Evolutionary conservation across 2,888 invertebrate species (phyloP), one percentile per base, ranked within the genome.

Genomic region (Laothoe populi): DNA sequence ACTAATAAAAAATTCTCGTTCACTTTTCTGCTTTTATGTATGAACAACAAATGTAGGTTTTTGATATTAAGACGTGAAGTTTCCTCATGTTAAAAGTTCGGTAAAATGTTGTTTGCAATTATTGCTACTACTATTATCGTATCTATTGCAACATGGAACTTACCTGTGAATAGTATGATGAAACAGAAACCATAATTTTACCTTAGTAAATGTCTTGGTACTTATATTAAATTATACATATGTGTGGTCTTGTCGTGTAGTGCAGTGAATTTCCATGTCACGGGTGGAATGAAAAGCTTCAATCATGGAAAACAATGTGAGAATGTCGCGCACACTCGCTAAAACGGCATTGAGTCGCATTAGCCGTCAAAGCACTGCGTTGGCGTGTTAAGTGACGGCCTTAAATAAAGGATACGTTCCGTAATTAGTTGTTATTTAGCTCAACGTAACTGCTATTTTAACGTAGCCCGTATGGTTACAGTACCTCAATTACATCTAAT

Each of bases 1-100:
- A 80, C 79, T 80, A 81, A 86, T 82, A 84, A 75, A 83, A 78
- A 79, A 72, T 76, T 73, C 79, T 68, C 72, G 64, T 67, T 62
- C 69, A 69, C 67, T 69, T 70, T 13, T 19, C 38, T 38, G 11
- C 23, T 13, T 42, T 58, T 58, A 42, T 42, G 19, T 58, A 42
- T 4, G n/a, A 48, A 23, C 23, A 10, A 46, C 1, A 13, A 23
- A 21, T 3, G 23, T 23, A 4, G 44, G 21, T 11, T 8, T 31
- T 5, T 31, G 31, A 31, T 31, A 31, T 31, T 31, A 4, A 31
- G 2, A 31, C 7, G 5, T 31, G 31, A 31, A 31, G 31, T 19
- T 21, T 59, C 13, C 11, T 11, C 38, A 3, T 38, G 5, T 38
- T 38, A 38, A 31, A 31, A 31, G 31, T 31, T 23, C 13, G 1